Base-by-base conservation (phyloP, 2,888 invertebrate species). In the Chalcosyrphus nemorum region DNA sequence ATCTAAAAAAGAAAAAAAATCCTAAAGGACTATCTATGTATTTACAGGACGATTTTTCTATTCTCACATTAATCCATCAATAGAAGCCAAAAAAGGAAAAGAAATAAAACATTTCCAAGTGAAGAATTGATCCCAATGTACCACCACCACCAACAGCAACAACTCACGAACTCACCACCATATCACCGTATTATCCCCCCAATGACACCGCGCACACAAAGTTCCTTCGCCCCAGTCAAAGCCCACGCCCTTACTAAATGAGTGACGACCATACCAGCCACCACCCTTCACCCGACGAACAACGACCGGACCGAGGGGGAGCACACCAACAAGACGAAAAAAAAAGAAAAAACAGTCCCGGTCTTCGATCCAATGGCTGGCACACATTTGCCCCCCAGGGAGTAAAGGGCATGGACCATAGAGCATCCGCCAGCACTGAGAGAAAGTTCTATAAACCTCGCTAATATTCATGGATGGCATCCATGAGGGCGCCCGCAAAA, bases 391-490 rank as follows among this genome's bases (percentile, higher is more conserved):
- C 71, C 85, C 85, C 84, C 85, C 38, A 82, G 81, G 81, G 85
- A 76, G 85, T 85, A 85, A 85, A 85, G 85, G 85, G 81, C 85
- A 85, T 85, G 85, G 81, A 85, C 85, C 85, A 81, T 41, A 76
- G 74, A 84, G 52, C 80, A 78, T 84, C 78, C 84, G 70, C 32
- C 6, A 32, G 6, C 57, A 70, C 78, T 70, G 84, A 80, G 70
- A 78, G 74, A 84, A 80, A 75, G 70, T 84, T 84, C 74, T 65
- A 80, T 84, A 84, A 84, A 84, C 84, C 70, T 84, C 84, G 80
- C 84, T 84, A 84, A 84, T 84, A 84, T 84, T 80, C 84, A 84
- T 78, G 54, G 63, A 82, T 68, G 38, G 32, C 68, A 77, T 66
- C 56, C 59, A 71, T 43, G 47, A 47, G 71, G 77, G 47, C 54